Base-by-base conservation (phyloP, 1,140 invertebrate genomes). In the Meloidogyne floridensis region DNA sequence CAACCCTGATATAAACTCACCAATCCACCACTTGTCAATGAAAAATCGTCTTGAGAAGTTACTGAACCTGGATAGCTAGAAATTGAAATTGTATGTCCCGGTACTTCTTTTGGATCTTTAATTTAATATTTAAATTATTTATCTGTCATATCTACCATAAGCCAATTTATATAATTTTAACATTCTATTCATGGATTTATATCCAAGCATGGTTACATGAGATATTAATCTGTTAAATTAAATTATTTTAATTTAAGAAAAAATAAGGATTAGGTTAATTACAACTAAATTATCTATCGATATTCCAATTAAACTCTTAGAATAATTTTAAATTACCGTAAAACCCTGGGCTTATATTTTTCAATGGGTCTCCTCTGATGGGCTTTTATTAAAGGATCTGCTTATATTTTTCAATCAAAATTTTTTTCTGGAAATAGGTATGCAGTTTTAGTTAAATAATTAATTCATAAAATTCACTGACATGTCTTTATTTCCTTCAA, bases 21-120 rank as follows among this genome's bases (percentile, higher is more conserved):
- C 87, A 94, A 87, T 9, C 93, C 93, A 6, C 47, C 47, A 15
- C 92, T 93, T 43, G 92, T 91, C 8, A 93, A 89, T 87, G 96
- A 96, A 90, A 94, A 96, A 86, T 97, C 95, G 90, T 98, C 95
- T 72, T 94, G 93, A 51, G 95, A 96, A 51, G 93, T 93, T 0
- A 97, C 87, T 0, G 94, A 93, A 15, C 94, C 96, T 0, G 96
- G 95, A 90, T 96, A 97, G 0, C 95, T 94, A 1, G 95, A 94
- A 90, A 96, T 95, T 8, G 93, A 92, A 79, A 95, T 93, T 8
- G 93, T 92, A 78, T 91, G 90, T 0, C 94, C 94, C 3, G 84
- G 84, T 6, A 84, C 84, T 8, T 54, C 13, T 42, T 56, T 69
- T 73, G 85, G 42, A 32, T 86, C 84, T 84, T 47, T 47, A 47